These are phyloP conservation scores for Danio choprae DNA, from an alignment of 2,797 vertebrate species.

Conservation along the genomic window DNA sequence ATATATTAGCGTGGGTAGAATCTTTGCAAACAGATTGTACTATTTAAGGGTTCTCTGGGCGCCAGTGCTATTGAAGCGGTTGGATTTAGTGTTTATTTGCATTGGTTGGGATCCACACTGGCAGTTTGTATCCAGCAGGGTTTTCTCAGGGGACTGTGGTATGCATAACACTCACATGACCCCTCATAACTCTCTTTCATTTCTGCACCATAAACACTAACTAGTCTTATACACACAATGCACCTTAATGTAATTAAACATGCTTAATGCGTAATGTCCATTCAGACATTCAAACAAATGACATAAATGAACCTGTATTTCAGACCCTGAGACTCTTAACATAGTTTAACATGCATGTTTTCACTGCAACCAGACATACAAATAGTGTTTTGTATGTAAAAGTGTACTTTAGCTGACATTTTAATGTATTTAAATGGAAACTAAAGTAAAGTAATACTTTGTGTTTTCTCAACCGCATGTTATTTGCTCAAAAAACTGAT, in stretches of 20 bases:
- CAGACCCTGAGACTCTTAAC: neutral
- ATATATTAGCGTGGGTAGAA: neutral
- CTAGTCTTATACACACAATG: constrained; percentile 11
- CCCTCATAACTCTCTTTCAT: constrained; percentile 7
- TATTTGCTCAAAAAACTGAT: neutral
- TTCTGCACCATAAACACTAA: constrained; percentile 25
- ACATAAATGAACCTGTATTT: neutral
- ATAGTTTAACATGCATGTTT: no score
- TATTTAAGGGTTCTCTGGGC: neutral
- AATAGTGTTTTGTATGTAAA: neutral
- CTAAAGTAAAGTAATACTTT: neutral
- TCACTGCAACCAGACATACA: neutral
- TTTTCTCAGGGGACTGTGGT: constrained; percentile 32
- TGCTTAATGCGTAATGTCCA: neutral
- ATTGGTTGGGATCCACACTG: constrained; percentile 29
- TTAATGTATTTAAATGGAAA: neutral
- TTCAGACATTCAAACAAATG: constrained; percentile 3
- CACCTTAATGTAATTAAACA: constrained; percentile 3
- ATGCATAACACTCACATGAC: constrained; percentile 38
- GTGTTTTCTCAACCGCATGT: neutral
- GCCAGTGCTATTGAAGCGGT: constrained; percentile 3
- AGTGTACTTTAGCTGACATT: neutral
- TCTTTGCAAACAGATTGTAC: neutral
- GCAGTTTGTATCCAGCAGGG: constrained; percentile 33
- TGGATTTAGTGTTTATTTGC: constrained; percentile 36